phyloP scores from a whole-genome alignment of 64 coral and sea anemone genomes.

The Montipora foliosa region DNA sequence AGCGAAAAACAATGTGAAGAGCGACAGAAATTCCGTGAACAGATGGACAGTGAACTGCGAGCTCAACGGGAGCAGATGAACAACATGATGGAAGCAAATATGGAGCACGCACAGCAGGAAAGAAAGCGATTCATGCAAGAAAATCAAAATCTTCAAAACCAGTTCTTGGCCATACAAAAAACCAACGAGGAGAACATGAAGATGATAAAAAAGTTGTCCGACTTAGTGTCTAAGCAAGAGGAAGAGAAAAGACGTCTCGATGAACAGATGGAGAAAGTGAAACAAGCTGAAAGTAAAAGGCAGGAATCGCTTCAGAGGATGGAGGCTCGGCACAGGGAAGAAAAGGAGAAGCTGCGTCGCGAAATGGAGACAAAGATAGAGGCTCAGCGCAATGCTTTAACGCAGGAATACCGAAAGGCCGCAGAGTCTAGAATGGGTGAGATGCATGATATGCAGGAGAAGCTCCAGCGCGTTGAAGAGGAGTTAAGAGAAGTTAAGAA shows the following conservation, averaged over 20 bases:
- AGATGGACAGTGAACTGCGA: slow-evolving; percentile 57
- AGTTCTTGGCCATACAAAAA: slow-evolving; percentile 41
- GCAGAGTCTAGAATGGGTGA: not conserved
- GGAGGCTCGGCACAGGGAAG: not conserved
- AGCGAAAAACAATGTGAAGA: slow-evolving; percentile 58
- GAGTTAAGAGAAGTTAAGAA: not conserved
- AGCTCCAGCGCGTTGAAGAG: not conserved
- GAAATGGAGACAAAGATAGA: slow-evolving; percentile 23
- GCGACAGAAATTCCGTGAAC: slow-evolving; percentile 48
- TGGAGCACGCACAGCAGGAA: slow-evolving; percentile 46
- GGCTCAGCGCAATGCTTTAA: not conserved
- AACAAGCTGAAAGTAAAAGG: not conserved
- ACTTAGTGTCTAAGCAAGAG: slow-evolving; percentile 20
- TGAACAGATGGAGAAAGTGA: not conserved
- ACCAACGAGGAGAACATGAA: slow-evolving; percentile 18
- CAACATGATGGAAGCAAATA: slow-evolving; percentile 71
- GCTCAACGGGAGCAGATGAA: slow-evolving; percentile 65
- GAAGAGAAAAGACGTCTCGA: slow-evolving; percentile 18
- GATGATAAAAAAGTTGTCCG: slow-evolving; percentile 11
- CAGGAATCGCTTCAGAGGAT: not conserved
- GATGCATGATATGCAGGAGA: not conserved
- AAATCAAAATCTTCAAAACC: slow-evolving; percentile 36
- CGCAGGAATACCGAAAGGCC: slow-evolving; percentile 7
- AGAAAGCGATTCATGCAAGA: slow-evolving; percentile 38
- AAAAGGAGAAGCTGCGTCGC: slow-evolving; percentile 21